A percentile compares a stretch with the other conserved stretches of the same genome.
These are phyloP conservation scores for Pantherophis vulpinus DNA, from an alignment of 2,797 vertebrate genomes.

Conservation along the genomic window DNA sequence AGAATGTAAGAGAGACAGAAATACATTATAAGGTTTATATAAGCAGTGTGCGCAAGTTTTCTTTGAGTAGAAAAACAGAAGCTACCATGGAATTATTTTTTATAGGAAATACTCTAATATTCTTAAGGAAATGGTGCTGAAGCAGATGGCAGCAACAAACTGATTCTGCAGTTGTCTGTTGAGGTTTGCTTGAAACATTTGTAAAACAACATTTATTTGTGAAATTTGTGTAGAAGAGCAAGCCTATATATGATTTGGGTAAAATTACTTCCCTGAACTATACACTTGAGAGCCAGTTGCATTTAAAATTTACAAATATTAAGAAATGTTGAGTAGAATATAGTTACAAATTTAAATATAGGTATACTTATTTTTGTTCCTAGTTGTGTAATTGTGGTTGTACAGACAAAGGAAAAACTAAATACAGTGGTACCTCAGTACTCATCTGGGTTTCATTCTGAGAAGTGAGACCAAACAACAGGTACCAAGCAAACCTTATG, in stretches of 20 bases:
- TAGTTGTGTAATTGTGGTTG: not conserved
- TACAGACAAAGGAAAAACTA: not conserved
- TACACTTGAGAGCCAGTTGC: not conserved
- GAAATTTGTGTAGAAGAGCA: not conserved
- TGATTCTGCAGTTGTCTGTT: not conserved
- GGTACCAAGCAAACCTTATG: not conserved
- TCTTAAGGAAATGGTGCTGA: not conserved
- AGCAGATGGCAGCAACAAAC: not conserved
- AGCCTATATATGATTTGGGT: not conserved
- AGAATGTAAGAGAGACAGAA: not conserved
- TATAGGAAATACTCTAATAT: not conserved
- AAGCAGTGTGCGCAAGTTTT: not conserved
- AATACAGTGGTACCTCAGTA: not conserved
- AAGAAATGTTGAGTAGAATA: not conserved
- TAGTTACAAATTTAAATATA: not conserved
- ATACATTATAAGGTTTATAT: not conserved
- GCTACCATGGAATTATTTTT: not conserved
- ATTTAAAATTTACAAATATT: not conserved
- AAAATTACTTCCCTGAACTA: not conserved
- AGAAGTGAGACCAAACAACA: not conserved
- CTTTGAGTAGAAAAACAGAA: not conserved
- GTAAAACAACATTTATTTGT: not conserved
- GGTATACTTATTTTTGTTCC: not conserved
- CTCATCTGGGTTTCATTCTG: not conserved
- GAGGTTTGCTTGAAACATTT: not conserved